These are phyloP conservation scores for Enteromius paludinosus DNA, from an alignment of 2,797 vertebrate genomes.

Conservation along the genomic window DNA sequence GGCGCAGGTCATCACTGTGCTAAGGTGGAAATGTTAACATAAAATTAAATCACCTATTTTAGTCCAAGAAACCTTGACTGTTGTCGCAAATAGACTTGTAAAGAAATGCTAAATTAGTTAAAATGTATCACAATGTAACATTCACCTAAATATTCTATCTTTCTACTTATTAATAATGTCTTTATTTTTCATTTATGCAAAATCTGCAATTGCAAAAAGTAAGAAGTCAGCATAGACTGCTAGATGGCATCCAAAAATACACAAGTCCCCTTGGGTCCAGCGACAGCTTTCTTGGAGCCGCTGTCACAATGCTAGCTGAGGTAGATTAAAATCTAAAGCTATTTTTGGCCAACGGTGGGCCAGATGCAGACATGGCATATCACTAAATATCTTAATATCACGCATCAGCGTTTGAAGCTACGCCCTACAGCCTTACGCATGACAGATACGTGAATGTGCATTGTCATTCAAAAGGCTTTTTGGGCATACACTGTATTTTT, in stretches of 20 bases:
- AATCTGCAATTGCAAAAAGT: slow-evolving; percentile 5
- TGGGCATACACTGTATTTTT: slow-evolving; percentile 25
- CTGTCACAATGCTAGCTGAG: slow-evolving; percentile 35
- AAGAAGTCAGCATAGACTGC: background rate
- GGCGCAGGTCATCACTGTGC: background rate
- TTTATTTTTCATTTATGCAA: background rate
- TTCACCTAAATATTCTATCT: background rate
- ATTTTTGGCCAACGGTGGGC: slow-evolving; percentile 50
- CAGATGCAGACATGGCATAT: slow-evolving; percentile 37
- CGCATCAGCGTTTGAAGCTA: slow-evolving; percentile 40
- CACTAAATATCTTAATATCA: slow-evolving; percentile 45
- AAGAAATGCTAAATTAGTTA: background rate
- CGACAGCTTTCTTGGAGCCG: slow-evolving; percentile 29
- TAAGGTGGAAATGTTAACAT: background rate
- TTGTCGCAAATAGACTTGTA: background rate
- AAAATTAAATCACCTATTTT: background rate
- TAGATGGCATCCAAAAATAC: slow-evolving; percentile 39
- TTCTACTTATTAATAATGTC: background rate
- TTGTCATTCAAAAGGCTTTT: slow-evolving; percentile 32
- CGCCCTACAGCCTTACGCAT: slow-evolving; percentile 27
- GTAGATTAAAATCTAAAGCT: slow-evolving; percentile 53
- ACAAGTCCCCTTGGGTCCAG: slow-evolving; percentile 39
- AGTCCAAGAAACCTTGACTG: background rate
- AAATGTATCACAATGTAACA: background rate
- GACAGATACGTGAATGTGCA: slow-evolving; percentile 41